Evolutionary conservation across 2,797 vertebrate species (phyloP).

Genomic region (Emys orbicularis): DNA sequence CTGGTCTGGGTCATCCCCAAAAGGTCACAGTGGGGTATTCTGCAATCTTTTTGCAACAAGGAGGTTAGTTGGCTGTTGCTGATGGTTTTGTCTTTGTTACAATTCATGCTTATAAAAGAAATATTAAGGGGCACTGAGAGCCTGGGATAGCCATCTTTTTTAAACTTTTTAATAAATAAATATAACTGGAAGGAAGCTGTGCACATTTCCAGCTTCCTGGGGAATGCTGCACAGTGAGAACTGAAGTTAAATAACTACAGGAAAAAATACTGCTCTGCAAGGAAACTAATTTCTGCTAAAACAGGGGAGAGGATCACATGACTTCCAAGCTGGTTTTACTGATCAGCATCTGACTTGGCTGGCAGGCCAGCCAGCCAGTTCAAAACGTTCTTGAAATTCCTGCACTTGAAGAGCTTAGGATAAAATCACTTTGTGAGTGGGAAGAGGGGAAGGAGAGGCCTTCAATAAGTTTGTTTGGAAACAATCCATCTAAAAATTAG

Average conservation of each 20-base stretch:
- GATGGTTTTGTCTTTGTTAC: neutral
- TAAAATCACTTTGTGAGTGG: neutral
- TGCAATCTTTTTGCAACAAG: neutral
- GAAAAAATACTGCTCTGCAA: slow-evolving; percentile 23
- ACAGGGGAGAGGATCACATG: slow-evolving; percentile 3
- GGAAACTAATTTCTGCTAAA: slow-evolving; percentile 49
- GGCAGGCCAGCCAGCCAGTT: neutral
- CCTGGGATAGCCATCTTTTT: slow-evolving; percentile 47
- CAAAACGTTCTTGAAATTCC: slow-evolving; percentile 34
- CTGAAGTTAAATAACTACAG: slow-evolving; percentile 39
- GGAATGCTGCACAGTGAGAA: slow-evolving; percentile 28
- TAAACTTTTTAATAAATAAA: neutral
- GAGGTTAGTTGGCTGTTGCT: neutral
- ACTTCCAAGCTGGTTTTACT: slow-evolving; percentile 23
- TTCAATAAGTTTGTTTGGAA: neutral
- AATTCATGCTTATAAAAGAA: slow-evolving; percentile 54
- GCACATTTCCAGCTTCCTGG: slow-evolving; percentile 35
- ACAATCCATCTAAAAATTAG: neutral
- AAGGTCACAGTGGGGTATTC: neutral
- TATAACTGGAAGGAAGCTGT: slow-evolving; percentile 6
- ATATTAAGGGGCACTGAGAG: slow-evolving; percentile 40
- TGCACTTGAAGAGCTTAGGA: neutral
- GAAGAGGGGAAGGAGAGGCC: neutral
- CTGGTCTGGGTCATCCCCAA: neutral
- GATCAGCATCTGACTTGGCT: neutral